A percentile compares a stretch with the other conserved stretches of the same genome.
Evolutionary conservation across 2,113 vertebrate genomes (phyloP).

Genomic region (Bambusicola thoracicus): DNA sequence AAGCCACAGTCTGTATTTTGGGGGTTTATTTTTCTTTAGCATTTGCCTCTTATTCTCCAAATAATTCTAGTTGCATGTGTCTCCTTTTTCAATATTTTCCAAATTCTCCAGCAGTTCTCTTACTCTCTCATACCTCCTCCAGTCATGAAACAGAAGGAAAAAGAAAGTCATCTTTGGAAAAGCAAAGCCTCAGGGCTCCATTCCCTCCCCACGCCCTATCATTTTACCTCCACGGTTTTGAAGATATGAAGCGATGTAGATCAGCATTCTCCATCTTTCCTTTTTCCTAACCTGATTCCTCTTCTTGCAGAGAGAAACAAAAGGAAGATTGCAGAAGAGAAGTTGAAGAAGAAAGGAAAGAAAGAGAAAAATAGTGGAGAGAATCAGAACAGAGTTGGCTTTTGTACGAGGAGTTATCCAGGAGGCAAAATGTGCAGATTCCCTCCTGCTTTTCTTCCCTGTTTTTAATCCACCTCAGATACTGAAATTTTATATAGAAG

Average conservation of each 20-base stretch:
- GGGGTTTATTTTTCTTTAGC: slow-evolving; percentile 9
- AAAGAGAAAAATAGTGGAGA: slow-evolving; percentile 58
- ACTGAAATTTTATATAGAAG: neutral
- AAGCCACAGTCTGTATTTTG: neutral
- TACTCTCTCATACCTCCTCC: slow-evolving; percentile 21
- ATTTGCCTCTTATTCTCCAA: slow-evolving; percentile 25
- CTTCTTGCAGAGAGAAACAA: slow-evolving; percentile 68
- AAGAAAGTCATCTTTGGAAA: slow-evolving; percentile 38
- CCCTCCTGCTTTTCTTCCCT: neutral
- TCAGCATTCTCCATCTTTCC: neutral
- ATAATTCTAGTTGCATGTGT: neutral
- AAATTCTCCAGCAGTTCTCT: slow-evolving; percentile 39
- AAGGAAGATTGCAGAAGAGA: slow-evolving; percentile 60
- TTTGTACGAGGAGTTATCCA: slow-evolving; percentile 20
- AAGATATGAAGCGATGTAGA: slow-evolving; percentile 52
- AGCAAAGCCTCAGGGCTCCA: slow-evolving; percentile 43
- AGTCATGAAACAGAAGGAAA: slow-evolving; percentile 46
- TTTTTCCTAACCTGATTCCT: slow-evolving; percentile 52
- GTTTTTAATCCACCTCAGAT: neutral
- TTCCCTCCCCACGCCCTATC: slow-evolving; percentile 49
- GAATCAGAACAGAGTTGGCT: slow-evolving; percentile 48
- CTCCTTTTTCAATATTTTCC: slow-evolving; percentile 40
- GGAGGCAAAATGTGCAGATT: slow-evolving; percentile 24
- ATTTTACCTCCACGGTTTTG: slow-evolving; percentile 48
- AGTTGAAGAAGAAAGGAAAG: slow-evolving; percentile 46